phyloP scores from a whole-genome alignment of 1,140 invertebrate genomes.

The Fopius arisanus region DNA sequence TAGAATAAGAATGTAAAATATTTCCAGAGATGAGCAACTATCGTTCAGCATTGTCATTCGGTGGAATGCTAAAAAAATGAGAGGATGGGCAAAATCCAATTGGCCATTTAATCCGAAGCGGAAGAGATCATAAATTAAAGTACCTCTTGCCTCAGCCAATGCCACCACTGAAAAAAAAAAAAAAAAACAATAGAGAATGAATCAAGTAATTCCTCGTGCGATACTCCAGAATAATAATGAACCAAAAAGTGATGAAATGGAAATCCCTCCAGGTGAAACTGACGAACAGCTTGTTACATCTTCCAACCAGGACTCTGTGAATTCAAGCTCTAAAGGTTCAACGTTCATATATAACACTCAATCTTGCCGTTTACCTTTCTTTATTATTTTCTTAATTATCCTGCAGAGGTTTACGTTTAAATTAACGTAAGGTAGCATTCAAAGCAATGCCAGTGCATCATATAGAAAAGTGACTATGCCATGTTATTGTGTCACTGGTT shows the following conservation, averaged over 20 bases:
- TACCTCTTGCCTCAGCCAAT: background rate
- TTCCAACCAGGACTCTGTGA: constrained; percentile 44
- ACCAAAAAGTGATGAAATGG: constrained; percentile 12
- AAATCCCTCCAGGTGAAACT: constrained; percentile 50
- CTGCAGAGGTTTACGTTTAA: background rate
- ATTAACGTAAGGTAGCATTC: background rate
- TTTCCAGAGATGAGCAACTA: constrained; percentile 57
- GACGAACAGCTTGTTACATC: constrained; percentile 57
- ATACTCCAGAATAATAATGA: constrained; percentile 33
- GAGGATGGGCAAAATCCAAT: background rate
- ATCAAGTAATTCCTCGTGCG: constrained; percentile 39
- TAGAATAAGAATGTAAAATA: constrained; percentile 43
- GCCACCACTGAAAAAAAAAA: background rate
- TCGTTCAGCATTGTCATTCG: constrained; percentile 44
- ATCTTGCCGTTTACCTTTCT: constrained; percentile 40
- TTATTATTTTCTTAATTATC: constrained; percentile 20
- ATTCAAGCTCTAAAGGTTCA: constrained; percentile 34
- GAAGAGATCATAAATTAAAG: background rate
- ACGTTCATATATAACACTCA: constrained; percentile 24
- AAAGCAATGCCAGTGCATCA: background rate
- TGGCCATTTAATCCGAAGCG: background rate
- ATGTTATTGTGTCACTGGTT: too few relatives aligned
- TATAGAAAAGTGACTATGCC: background rate
- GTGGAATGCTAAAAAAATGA: constrained; percentile 52
- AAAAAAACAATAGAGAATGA: background rate